Percentiles rank a stretch among this genome's conserved stretches.
Evolutionary conservation across 2,888 invertebrate genomes (phyloP).

Genomic region (Venusia cambrica): DNA sequence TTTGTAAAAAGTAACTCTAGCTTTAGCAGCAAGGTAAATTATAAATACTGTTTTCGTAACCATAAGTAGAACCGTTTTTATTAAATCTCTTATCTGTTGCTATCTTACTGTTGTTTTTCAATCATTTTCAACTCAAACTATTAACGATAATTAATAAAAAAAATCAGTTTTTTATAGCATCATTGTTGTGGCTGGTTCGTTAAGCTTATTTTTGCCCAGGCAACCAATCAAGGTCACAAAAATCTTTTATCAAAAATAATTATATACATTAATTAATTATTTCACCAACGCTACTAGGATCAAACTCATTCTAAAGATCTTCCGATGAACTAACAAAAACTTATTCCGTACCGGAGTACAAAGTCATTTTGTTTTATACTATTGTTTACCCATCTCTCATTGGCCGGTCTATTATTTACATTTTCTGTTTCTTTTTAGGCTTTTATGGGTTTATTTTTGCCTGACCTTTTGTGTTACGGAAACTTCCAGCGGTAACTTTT

Average conservation of each 20-base stretch:
- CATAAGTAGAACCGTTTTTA: too few relatives aligned
- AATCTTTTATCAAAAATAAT: not conserved
- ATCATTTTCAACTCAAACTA: too few relatives aligned
- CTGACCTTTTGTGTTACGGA: conserved; percentile 14
- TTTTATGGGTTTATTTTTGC: conserved; percentile 17
- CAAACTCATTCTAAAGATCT: conserved; percentile 75
- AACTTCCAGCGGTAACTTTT: conserved; percentile 12
- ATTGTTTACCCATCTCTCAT: conserved; percentile 75
- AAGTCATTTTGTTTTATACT: conserved; percentile 75
- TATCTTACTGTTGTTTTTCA: too few relatives aligned
- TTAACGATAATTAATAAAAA: too few relatives aligned
- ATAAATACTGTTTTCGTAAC: too few relatives aligned
- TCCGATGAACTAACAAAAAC: conserved; percentile 77
- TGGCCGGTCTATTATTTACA: conserved; percentile 33
- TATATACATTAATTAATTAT: conserved; percentile 15
- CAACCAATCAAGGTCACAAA: conserved; percentile 1
- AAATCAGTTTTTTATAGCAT: too few relatives aligned
- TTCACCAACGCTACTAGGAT: conserved; percentile 36
- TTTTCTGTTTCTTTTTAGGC: conserved; percentile 18
- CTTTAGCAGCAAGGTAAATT: too few relatives aligned
- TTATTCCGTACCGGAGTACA: conserved; percentile 62
- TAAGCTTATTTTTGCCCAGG: too few relatives aligned
- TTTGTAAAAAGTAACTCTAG: too few relatives aligned
- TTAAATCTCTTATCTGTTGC: too few relatives aligned
- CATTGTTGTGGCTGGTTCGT: too few relatives aligned